These are phyloP conservation scores for Spilarctia lutea DNA, from an alignment of 2,888 invertebrate genomes.

Conservation along the genomic window DNA sequence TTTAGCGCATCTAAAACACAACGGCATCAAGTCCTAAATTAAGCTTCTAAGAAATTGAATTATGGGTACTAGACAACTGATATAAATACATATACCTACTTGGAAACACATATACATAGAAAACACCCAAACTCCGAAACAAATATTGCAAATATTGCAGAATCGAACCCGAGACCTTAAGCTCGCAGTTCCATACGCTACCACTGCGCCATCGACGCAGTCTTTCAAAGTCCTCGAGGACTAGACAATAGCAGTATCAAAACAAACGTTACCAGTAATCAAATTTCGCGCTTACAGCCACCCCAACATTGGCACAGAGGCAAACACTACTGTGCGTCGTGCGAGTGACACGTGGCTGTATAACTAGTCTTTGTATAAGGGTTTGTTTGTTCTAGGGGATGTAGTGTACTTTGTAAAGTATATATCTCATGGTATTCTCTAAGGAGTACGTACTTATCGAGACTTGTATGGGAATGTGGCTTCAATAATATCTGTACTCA, in stretches of 20 bases:
- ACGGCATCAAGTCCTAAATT: too few species aligned
- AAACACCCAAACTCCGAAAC: too few species aligned
- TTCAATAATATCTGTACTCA: background rate
- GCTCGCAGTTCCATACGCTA: too few species aligned
- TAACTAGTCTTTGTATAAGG: conserved; percentile 19
- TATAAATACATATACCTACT: too few species aligned
- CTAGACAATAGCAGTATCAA: background rate
- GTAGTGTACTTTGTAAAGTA: conserved; percentile 17
- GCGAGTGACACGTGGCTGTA: conserved; percentile 16
- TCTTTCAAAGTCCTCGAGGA: too few species aligned
- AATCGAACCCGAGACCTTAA: too few species aligned
- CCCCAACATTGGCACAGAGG: conserved; percentile 12
- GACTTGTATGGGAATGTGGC: background rate
- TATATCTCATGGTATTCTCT: conserved; percentile 16
- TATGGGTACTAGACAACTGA: too few species aligned
- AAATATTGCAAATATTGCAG: too few species aligned
- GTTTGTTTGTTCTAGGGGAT: conserved; percentile 19
- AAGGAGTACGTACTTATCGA: conserved; percentile 15
- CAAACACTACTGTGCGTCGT: conserved; percentile 6
- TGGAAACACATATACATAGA: too few species aligned
- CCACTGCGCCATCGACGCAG: too few species aligned
- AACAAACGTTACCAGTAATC: conserved; percentile 29
- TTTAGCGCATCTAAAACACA: too few species aligned
- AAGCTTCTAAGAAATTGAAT: too few species aligned
- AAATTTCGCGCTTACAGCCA: conserved; percentile 36